Conservation (phyloP, 2,113 vertebrate species). For the Nesospiza acunhae region DNA sequence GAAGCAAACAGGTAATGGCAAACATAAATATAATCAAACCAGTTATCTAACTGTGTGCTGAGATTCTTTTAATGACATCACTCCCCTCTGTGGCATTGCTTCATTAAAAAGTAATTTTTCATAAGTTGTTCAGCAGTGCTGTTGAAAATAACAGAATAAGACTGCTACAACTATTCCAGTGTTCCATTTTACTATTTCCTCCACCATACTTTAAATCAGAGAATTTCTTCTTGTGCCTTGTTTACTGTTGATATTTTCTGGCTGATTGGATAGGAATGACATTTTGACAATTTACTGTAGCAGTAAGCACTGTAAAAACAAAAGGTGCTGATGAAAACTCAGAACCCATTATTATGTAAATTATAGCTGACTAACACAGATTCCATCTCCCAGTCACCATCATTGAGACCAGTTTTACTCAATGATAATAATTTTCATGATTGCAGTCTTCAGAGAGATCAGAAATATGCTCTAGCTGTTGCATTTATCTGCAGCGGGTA, state of each 20-base stretch:
- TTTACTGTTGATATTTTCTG: slow-evolving; percentile 86
- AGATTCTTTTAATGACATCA: slow-evolving; percentile 19
- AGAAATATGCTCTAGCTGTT: slow-evolving; percentile 83
- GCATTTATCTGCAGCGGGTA: slow-evolving; percentile 83
- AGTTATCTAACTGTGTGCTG: slow-evolving; percentile 9
- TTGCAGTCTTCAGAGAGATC: slow-evolving; percentile 88
- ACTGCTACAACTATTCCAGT: background rate
- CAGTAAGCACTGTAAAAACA: slow-evolving; percentile 88
- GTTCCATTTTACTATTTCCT: slow-evolving; percentile 49
- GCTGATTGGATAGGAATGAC: slow-evolving; percentile 89
- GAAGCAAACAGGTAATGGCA: background rate
- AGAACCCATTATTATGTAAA: slow-evolving; percentile 96
- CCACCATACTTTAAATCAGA: slow-evolving; percentile 77
- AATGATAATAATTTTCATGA: slow-evolving; percentile 95
- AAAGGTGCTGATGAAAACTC: slow-evolving; percentile 92
- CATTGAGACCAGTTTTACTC: slow-evolving; percentile 82
- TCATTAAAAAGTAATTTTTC: slow-evolving; percentile 70
- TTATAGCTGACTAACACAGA: slow-evolving; percentile 86
- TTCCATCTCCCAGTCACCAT: slow-evolving; percentile 85
- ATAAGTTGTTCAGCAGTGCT: background rate
- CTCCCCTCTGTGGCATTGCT: slow-evolving; percentile 5
- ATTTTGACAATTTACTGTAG: slow-evolving; percentile 93
- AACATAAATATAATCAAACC: background rate
- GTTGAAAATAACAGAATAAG: slow-evolving; percentile 45
- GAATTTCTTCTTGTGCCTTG: slow-evolving; percentile 81